Conservation (phyloP, 2,888 invertebrate genomes). For the Cheilosia impressa region DNA sequence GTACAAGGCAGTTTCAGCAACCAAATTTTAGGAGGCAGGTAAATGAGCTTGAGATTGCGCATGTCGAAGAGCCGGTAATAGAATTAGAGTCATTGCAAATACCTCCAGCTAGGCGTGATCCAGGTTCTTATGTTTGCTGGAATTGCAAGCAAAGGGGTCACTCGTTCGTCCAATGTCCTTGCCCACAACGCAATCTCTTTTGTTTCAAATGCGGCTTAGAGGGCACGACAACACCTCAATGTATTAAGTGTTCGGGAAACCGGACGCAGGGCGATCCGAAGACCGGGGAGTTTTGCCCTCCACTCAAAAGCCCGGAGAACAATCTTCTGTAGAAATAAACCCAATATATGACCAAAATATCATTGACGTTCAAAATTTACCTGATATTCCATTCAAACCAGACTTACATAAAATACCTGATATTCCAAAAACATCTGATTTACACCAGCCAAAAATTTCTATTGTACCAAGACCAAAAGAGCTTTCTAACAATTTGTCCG, state of each 20-base stretch:
- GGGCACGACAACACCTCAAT: background rate
- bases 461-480: background rate
- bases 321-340: too few relatives aligned
- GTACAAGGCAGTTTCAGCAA: too few relatives aligned
- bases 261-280: background rate
- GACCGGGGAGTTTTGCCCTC: too few relatives aligned
- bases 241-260: constrained; percentile 6
- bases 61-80: too few relatives aligned
- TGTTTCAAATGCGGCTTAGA: too few relatives aligned
- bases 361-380: background rate
- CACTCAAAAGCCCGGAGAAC: background rate
- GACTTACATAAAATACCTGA: background rate
- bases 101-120: background rate
- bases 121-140: background rate
- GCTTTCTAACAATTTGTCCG: background rate
- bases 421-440: background rate
- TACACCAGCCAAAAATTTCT: background rate
- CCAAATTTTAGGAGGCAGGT: too few relatives aligned
- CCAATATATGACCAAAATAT: background rate
- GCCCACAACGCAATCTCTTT: too few relatives aligned
- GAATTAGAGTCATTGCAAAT: too few relatives aligned
- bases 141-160: too few relatives aligned
- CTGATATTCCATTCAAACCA: background rate
- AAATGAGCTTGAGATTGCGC: too few relatives aligned
- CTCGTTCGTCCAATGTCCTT: background rate